Evolutionary conservation across 37 sponge, comb jelly and placozoan genomes (phyloP).

Genomic region (Ianthella basta): DNA sequence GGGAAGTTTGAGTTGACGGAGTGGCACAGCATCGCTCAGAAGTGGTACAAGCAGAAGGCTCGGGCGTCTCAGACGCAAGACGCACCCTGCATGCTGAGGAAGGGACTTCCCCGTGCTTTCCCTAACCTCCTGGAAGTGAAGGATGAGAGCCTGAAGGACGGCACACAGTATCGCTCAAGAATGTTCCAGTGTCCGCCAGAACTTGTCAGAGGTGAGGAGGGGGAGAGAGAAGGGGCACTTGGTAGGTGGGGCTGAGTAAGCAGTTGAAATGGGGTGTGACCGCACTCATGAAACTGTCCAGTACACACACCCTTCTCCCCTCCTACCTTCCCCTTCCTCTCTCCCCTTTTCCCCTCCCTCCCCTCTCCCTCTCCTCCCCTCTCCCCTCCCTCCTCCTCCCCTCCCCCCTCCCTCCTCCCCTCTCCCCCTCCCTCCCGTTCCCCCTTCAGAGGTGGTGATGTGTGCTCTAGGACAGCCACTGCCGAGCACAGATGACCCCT

Average conservation of each 20-base stretch:
- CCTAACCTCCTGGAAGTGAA: constrained; percentile 91
- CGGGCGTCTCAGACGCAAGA: constrained; percentile 74
- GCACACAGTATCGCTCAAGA: constrained; percentile 84
- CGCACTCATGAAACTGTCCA: background rate
- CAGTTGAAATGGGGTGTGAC: background rate
- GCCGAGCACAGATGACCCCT: too few relatives aligned
- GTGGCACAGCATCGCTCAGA: constrained; percentile 86
- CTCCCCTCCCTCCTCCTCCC: background rate
- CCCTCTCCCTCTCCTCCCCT: too few relatives aligned
- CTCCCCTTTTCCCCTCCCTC: too few relatives aligned
- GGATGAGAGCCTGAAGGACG: constrained; percentile 78
- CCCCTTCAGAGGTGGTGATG: too few relatives aligned
- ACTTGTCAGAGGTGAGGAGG: constrained; percentile 48
- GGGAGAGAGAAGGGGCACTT: constrained; percentile 5
- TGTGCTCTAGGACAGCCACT: too few relatives aligned
- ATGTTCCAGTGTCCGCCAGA: constrained; percentile 74
- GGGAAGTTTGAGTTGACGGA: constrained; percentile 88
- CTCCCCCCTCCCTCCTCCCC: background rate
- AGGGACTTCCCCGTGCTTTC: constrained; percentile 88
- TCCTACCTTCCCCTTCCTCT: too few relatives aligned
- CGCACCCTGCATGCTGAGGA: constrained; percentile 82
- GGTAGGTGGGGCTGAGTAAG: constrained; percentile 6
- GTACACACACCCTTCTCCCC: too few relatives aligned
- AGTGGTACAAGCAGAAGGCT: constrained; percentile 84
- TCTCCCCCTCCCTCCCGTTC: constrained; percentile 18